phyloP scores from a whole-genome alignment of 92 coral and sea anemone genomes.

The Porites rus region DNA sequence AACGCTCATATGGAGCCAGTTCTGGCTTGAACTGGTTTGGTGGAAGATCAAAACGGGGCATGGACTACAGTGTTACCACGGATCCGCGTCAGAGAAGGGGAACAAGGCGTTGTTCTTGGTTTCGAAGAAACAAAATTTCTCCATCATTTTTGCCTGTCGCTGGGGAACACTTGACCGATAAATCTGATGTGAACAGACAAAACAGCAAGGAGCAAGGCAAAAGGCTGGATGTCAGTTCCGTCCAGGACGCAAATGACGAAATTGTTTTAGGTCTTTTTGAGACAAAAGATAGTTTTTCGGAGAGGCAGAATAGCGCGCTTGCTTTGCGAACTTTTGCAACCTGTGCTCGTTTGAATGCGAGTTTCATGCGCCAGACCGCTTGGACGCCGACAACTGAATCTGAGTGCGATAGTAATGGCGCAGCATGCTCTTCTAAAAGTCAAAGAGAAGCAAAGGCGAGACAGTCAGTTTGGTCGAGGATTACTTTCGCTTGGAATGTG shows the following conservation, averaged over 20 bases:
- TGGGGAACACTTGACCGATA: not conserved
- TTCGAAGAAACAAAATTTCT: slow-evolving; percentile 24
- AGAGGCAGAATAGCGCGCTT: slow-evolving; percentile 10
- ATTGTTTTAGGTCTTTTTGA: slow-evolving; percentile 19
- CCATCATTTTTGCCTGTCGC: not conserved
- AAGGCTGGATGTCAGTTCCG: not conserved
- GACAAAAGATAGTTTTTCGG: slow-evolving; percentile 23
- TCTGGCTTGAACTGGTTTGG: not conserved
- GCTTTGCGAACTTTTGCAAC: slow-evolving; percentile 41
- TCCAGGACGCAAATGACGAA: slow-evolving; percentile 13
- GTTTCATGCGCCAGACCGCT: slow-evolving; percentile 7
- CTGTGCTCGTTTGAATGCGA: slow-evolving; percentile 38
- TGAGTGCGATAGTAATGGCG: not conserved
- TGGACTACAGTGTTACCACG: not conserved
- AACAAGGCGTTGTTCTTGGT: not conserved
- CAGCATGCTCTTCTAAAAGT: not conserved
- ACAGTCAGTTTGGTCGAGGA: not conserved
- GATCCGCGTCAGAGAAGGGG: not conserved
- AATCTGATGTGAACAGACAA: not conserved
- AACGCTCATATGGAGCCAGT: not conserved
- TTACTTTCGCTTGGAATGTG: not conserved
- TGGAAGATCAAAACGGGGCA: not conserved
- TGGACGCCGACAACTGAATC: not conserved
- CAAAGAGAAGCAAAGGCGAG: not conserved
- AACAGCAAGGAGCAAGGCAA: not conserved